Evolutionary conservation across 2,797 vertebrate species (phyloP).

Genomic region (Syndactyla subalaris): DNA sequence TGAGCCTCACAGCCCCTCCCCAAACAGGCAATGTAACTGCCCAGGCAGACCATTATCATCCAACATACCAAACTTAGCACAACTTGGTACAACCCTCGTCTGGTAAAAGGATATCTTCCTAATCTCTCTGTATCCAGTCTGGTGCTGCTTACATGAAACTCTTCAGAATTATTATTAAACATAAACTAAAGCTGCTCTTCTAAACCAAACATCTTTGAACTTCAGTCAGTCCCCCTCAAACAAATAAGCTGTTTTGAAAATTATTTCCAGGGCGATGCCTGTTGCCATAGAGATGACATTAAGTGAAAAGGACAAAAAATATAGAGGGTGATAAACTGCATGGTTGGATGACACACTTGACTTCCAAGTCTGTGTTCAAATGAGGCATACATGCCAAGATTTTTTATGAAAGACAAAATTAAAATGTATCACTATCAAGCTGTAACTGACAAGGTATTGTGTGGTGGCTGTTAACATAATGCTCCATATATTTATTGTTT

Average conservation of each 20-base stretch:
- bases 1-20: background rate
- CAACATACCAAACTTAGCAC: background rate
- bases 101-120: background rate
- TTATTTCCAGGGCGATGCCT: constrained; percentile 87
- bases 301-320: constrained; percentile 88
- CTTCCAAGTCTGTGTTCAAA: constrained; percentile 82
- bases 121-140: constrained; percentile 66
- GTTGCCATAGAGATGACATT: constrained; percentile 91
- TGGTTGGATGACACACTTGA: constrained; percentile 85
- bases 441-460: constrained; percentile 86
- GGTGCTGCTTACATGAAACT: constrained; percentile 78
- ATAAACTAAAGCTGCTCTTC: constrained; percentile 79
- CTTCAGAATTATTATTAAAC: constrained; percentile 87
- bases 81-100: background rate
- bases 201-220: constrained; percentile 86
- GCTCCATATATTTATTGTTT: constrained; percentile 88
- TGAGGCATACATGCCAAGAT: constrained; percentile 78
- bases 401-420: constrained; percentile 88
- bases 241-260: constrained; percentile 89
- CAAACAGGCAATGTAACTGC: background rate
- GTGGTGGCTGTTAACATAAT: constrained; percentile 81
- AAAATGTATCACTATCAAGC: constrained; percentile 86
- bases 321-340: constrained; percentile 86
- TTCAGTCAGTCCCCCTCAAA: constrained; percentile 75
- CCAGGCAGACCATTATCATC: background rate